Evolutionary conservation across 2,113 vertebrate species (phyloP).

Genomic region (Calidris pygmaea): DNA sequence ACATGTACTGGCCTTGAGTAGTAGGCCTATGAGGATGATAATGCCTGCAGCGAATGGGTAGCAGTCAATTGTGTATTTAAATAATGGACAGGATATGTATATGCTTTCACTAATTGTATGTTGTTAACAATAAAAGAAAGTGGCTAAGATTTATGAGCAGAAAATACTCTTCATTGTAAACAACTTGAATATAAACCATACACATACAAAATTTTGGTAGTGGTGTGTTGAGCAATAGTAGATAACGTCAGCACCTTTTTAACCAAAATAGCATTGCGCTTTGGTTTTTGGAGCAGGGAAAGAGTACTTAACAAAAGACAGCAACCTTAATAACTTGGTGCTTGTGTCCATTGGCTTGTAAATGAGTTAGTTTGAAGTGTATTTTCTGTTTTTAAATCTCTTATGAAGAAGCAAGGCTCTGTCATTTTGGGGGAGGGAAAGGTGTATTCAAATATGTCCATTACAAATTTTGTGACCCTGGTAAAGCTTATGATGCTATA

Average conservation of each 20-base stretch:
- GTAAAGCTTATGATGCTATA: neutral
- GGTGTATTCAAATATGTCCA: neutral
- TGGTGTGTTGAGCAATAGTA: neutral
- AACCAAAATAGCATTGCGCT: neutral
- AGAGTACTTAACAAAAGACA: neutral
- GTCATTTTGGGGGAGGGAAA: neutral
- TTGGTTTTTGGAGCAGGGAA: neutral
- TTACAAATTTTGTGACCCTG: neutral
- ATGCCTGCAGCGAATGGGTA: neutral
- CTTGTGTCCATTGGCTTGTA: conserved; percentile 11
- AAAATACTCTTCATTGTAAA: conserved; percentile 49
- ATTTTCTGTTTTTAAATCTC: conserved; percentile 60
- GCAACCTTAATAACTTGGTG: neutral
- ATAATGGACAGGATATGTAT: neutral
- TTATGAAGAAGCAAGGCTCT: neutral
- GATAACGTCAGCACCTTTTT: neutral
- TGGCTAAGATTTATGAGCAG: conserved; percentile 21
- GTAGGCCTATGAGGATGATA: conserved; percentile 29
- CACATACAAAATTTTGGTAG: neutral
- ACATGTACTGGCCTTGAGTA: conserved; percentile 34
- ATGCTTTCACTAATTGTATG: neutral
- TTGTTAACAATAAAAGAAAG: neutral
- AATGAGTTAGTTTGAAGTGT: conserved; percentile 9
- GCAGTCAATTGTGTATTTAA: neutral
- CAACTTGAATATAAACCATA: neutral